Conservation (phyloP, 2,113 vertebrate species). For the Marcusenius ussheri region DNA sequence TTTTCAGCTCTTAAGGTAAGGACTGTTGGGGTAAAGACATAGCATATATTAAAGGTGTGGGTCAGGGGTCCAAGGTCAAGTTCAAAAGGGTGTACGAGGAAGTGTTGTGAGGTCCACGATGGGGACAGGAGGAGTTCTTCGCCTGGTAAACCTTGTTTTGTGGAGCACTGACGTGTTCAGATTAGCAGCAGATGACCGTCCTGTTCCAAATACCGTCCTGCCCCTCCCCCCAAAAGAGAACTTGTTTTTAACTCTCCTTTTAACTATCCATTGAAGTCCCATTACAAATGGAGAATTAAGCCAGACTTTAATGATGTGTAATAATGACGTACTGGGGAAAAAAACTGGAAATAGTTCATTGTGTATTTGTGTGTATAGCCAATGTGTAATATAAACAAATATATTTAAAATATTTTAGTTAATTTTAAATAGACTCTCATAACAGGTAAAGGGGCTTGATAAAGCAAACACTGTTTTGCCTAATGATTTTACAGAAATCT, state of each 20-base stretch:
- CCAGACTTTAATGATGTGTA: conserved; percentile 26
- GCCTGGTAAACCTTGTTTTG: not conserved
- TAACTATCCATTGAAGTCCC: not conserved
- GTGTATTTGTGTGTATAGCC: not conserved
- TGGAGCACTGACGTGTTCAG: conserved; percentile 16
- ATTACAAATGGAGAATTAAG: conserved; percentile 4
- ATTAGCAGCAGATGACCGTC: conserved; percentile 30
- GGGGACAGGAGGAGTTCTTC: not conserved
- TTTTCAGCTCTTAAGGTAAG: not conserved
- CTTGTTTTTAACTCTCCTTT: conserved; percentile 5
- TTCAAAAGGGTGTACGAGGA: conserved; percentile 44
- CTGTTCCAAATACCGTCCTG: not conserved
- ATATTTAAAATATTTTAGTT: conserved; percentile 10
- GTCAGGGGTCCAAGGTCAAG: conserved; percentile 51
- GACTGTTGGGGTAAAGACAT: not conserved
- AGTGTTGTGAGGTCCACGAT: conserved; percentile 35
- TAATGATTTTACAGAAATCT: conserved; percentile 1
- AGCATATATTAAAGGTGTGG: conserved; percentile 28
- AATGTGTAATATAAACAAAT: conserved; percentile 22
- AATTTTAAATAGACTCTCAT: conserved; percentile 5
- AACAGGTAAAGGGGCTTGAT: not conserved
- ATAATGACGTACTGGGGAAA: conserved; percentile 43
- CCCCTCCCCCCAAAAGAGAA: not conserved
- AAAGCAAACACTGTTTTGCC: not conserved
- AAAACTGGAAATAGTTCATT: conserved; percentile 48